Conservation (phyloP, 2,888 invertebrate species). For the Ferrisia virgata region DNA sequence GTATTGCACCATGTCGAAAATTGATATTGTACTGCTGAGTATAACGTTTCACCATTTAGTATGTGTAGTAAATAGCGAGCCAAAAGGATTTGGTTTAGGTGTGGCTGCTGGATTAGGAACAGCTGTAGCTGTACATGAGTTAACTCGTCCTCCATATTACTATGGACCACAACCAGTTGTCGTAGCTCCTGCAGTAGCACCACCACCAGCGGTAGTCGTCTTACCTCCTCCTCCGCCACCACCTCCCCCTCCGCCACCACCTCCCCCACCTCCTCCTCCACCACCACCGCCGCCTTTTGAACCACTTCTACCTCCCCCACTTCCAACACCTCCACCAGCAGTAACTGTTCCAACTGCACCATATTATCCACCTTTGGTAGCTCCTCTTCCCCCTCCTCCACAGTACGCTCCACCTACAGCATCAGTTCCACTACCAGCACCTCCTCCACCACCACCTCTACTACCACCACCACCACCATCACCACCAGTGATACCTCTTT, state of each 20-base stretch:
- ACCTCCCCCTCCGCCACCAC: background rate
- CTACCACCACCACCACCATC: background rate
- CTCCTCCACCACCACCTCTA: background rate
- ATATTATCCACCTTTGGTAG: background rate
- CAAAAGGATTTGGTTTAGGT: background rate
- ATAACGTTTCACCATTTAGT: background rate
- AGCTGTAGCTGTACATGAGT: background rate
- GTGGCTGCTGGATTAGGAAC: background rate
- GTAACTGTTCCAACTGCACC: background rate
- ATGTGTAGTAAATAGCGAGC: background rate
- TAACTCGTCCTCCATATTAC: background rate
- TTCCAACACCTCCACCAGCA: background rate
- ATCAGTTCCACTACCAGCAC: background rate
- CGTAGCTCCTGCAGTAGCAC: background rate
- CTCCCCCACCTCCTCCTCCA: background rate
- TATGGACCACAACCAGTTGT: background rate
- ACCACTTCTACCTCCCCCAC: background rate
- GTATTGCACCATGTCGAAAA: no score
- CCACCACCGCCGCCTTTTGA: no score
- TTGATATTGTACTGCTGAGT: background rate
- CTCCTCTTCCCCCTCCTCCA: no score
- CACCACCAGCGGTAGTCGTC: background rate
- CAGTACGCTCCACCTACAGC: background rate
- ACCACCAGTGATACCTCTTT: background rate
- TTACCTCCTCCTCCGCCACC: no score